A percentile compares a stretch with the other conserved stretches of the same genome.
These are phyloP conservation scores for Phortica okadai DNA, from an alignment of 2,888 invertebrate genomes.

Conservation along the genomic window DNA sequence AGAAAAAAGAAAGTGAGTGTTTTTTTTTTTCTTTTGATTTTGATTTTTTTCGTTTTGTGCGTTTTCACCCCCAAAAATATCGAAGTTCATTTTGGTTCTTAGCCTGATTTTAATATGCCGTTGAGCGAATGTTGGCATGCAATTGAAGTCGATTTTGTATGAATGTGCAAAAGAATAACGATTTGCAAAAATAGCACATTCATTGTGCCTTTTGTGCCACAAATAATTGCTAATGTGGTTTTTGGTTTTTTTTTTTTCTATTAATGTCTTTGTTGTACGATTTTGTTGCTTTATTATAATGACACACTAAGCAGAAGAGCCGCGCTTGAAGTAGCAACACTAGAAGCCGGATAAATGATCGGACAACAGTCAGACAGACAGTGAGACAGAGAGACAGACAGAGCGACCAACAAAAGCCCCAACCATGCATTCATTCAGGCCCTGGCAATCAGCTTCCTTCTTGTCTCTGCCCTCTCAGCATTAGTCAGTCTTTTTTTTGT, in stretches of 20 bases:
- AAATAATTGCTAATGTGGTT: constrained; percentile 4
- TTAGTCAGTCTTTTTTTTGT: neutral
- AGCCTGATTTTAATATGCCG: neutral
- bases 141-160: neutral
- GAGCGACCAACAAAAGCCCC: neutral
- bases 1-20: neutral
- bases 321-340: too few species aligned
- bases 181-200: constrained; percentile 14
- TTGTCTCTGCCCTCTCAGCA: neutral
- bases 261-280: too few species aligned
- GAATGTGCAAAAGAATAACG: too few species aligned
- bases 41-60: neutral
- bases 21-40: neutral
- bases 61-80: neutral
- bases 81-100: neutral
- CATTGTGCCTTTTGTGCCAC: constrained; percentile 11
- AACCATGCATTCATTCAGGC: neutral
- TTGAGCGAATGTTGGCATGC: neutral
- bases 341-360: too few species aligned
- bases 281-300: constrained; percentile 19
- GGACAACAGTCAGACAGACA: neutral
- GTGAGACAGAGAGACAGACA: neutral
- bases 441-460: neutral
- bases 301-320: neutral
- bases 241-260: too few species aligned